phyloP scores from a whole-genome alignment of 2,113 vertebrate species.

The Leucoraja erinaceus region DNA sequence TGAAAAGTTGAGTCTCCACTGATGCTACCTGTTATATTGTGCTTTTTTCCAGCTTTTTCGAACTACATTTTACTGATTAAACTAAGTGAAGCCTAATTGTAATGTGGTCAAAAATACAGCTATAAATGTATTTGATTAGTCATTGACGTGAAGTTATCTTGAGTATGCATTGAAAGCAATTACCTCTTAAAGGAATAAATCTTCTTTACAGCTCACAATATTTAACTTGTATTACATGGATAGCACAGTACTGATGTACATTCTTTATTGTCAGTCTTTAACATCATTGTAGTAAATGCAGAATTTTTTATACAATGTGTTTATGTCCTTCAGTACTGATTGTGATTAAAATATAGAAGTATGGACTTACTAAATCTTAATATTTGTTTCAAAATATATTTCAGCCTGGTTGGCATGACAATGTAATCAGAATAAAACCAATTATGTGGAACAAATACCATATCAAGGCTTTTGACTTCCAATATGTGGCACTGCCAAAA shows the following conservation, averaged over 20 bases:
- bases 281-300: background rate
- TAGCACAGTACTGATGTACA: no score
- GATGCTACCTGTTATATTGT: background rate
- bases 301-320: background rate
- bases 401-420: background rate
- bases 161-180: background rate
- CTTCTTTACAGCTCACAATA: background rate
- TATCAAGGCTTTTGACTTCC: background rate
- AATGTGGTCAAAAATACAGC: background rate
- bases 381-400: background rate
- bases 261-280: background rate
- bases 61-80: background rate
- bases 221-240: background rate
- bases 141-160: background rate
- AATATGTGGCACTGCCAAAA: background rate
- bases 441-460: background rate
- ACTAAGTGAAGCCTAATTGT: background rate
- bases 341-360: background rate
- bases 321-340: background rate
- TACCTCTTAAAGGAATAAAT: background rate
- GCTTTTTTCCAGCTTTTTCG: background rate
- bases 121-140: background rate
- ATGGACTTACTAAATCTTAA: background rate
- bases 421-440: slow-evolving; percentile 4
- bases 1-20: background rate